Percentiles rank a stretch among this genome's conserved stretches.
Conservation (phyloP, 2,113 vertebrate genomes). For the Mionectes macconnelli region DNA sequence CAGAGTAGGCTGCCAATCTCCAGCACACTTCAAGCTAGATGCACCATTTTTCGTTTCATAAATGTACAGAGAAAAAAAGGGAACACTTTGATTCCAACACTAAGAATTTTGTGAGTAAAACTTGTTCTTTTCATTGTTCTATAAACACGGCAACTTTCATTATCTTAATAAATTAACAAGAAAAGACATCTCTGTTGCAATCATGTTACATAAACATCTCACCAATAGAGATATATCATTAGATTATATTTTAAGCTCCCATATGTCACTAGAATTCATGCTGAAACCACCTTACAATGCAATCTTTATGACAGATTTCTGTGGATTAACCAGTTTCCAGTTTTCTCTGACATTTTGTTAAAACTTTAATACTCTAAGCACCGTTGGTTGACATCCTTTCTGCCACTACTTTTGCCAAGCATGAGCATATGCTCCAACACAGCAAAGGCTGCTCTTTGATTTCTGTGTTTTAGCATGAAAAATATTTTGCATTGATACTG, state of each 20-base stretch:
- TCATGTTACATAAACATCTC: constrained; percentile 71
- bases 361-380: constrained; percentile 74
- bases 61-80: background rate
- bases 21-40: background rate
- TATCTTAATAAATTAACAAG: constrained; percentile 66
- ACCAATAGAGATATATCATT: constrained; percentile 62
- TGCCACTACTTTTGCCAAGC: constrained; percentile 48
- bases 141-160: constrained; percentile 26
- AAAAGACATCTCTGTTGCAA: constrained; percentile 61
- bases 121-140: background rate
- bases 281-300: constrained; percentile 64
- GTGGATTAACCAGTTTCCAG: constrained; percentile 68
- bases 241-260: constrained; percentile 76
- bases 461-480: background rate
- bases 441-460: background rate
- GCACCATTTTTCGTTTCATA: background rate
- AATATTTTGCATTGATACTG: background rate
- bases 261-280: constrained; percentile 70
- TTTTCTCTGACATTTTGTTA: constrained; percentile 74
- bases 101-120: background rate
- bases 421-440: constrained; percentile 63
- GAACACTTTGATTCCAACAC: background rate
- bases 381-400: constrained; percentile 63
- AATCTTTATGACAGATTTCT: constrained; percentile 75
- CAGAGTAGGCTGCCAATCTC: background rate